Evolutionary conservation across 1,140 invertebrate species (phyloP), one percentile per base, ranked within the genome.

Genomic region (Heliconius hermathena): DNA sequence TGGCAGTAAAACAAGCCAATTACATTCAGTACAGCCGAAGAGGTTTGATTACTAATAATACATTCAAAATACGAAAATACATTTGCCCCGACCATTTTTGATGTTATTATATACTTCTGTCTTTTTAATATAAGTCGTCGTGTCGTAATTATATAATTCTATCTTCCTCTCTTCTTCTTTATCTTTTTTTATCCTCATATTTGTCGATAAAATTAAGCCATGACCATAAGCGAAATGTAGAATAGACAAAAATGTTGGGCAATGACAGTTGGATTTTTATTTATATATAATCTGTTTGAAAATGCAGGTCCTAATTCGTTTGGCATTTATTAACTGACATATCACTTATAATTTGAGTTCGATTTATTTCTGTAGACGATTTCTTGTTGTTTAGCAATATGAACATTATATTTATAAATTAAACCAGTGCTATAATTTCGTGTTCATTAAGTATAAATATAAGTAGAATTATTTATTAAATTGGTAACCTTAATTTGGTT

Each of bases 381-480:
- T 75, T 20, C 26, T 18, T 38, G 46, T 49, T 29, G 38, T 66
- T 76, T 76, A 71, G 11, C 8, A 70, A 26, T 29, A 20, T 60
- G 41, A 20, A 29, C 26, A 3, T 41, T 22, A 29, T 76, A 29
- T 41, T 76, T 76, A 71, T 76, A 60, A 76, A 70, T 76, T 41
- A 76, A 76, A 76, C 26, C 20, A 70, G 38, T 76, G 38, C 41
- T 71, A 41, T 49, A 26, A 70, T 36, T 33, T 41, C 26, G 60
- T 76, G n/a, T 76, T 46, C 20, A 38, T 66, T 29, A 66, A 29
- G 3, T 52, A 29, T 29, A n/a, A 66, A 66, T 66, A 29, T n/a
- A 66, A 29, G 26, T n/a, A 6, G 22, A 66, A 29, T 26, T 29
- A 29, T 66, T 66, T 26, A 66, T 29, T 29, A 16, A 66, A 13